A percentile compares a stretch with the other conserved stretches of the same genome.
Evolutionary conservation across 1,140 invertebrate genomes (phyloP).

Genomic region (Dinoponera quadriceps): DNA sequence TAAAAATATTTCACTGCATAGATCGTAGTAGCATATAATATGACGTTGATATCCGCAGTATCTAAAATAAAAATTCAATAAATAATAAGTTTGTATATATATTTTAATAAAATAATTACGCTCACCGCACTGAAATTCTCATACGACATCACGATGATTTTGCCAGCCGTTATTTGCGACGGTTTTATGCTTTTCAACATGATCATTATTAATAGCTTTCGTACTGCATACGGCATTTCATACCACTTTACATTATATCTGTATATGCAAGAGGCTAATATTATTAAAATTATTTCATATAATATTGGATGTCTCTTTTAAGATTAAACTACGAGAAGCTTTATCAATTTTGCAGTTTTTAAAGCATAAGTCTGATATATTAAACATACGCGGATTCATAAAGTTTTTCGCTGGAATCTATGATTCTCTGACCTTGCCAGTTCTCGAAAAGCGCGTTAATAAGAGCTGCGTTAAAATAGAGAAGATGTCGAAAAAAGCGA

Average conservation of each 20-base stretch:
- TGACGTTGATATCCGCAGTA: constrained; percentile 58
- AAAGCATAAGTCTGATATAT: background rate
- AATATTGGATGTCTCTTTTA: too few species aligned
- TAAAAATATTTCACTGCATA: background rate
- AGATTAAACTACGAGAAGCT: background rate
- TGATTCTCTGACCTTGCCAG: constrained; percentile 43
- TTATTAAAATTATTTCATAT: background rate
- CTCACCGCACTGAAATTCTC: constrained; percentile 38
- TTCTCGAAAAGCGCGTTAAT: constrained; percentile 18
- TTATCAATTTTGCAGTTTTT: background rate
- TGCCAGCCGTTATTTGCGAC: background rate
- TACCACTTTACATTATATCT: constrained; percentile 42
- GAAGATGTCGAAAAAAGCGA: background rate
- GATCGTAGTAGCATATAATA: constrained; percentile 30
- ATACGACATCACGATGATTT: constrained; percentile 18
- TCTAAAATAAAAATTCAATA: constrained; percentile 54
- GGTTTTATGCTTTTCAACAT: constrained; percentile 17
- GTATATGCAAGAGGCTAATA: background rate
- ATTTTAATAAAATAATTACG: background rate
- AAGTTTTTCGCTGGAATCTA: constrained; percentile 30
- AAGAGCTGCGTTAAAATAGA: background rate
- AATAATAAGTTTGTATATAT: background rate
- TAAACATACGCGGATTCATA: constrained; percentile 28
- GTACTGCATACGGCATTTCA: background rate
- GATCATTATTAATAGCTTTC: constrained; percentile 33